Evolutionary conservation across 2,113 vertebrate genomes (phyloP), one percentile per base, ranked within the genome.

Genomic region (Motacilla tschutschensis): DNA sequence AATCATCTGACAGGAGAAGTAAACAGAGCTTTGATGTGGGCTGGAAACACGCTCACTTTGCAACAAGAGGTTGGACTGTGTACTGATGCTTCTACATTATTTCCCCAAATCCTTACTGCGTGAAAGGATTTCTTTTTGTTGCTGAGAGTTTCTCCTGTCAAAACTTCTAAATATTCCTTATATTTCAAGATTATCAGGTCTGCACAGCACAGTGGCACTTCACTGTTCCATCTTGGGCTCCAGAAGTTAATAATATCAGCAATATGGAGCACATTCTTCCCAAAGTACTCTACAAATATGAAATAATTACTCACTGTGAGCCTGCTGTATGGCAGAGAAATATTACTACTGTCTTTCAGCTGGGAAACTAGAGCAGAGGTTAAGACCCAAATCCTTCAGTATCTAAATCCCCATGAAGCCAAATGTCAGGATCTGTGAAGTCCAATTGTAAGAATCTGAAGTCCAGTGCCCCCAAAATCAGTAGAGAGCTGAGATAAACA

Each of bases 321-420:
- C n/a, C 87, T 83, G 50, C 80, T 62, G 17, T 12, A n/a, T 83
- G 83, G 88, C 93, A 93, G 85, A 92, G 90, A 95, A 87, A 75
- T 91, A 92, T 89, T 80, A 38, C 54, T 64, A 17, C 65, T 82
- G 82, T 79, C 85, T 89, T 89, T 89, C 83, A 89, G 58, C 74
- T 73, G 62, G 41, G 77, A 91, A 95, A 91, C 80, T 83, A 31
- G 77, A 89, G 58, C 84, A 83, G 71, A 90, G 60, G 48, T 89
- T 70, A 85, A 85, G 80, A 88, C 63, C 50, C 69, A 74, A 73
- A 82, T 88, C 60, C 70, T 87, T 63, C 66, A 53, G 33, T 41
- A 59, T 72, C 80, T 67, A 48, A 85, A 75, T 78, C 48, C 57
- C 62, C 65, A 26, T 40, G 78, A 88, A 89, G 79, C 46, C 28